phyloP scores from a whole-genome alignment of 2,797 vertebrate genomes.

The Halcyon chelicuti region DNA sequence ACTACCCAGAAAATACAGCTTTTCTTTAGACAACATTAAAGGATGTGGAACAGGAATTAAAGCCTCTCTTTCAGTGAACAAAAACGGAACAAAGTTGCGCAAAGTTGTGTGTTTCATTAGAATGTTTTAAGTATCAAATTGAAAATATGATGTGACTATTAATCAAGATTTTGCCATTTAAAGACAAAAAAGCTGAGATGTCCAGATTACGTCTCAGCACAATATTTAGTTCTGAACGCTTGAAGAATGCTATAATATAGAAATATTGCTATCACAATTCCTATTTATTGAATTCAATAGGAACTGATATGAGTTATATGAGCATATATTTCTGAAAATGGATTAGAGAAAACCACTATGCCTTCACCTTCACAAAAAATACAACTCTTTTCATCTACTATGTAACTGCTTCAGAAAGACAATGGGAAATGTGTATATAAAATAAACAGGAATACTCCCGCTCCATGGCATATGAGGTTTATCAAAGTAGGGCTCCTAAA shows the following conservation, averaged over 20 bases:
- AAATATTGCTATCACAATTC: neutral
- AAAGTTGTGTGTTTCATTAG: neutral
- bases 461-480: neutral
- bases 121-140: neutral
- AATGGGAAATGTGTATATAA: neutral
- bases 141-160: neutral
- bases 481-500: neutral
- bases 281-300: neutral
- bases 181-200: neutral
- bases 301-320: neutral
- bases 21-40: neutral
- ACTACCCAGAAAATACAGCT: slow-evolving; percentile 18
- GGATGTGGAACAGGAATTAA: neutral
- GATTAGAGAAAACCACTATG: neutral
- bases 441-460: neutral
- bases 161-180: neutral
- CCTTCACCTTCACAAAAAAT: neutral
- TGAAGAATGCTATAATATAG: neutral
- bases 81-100: neutral
- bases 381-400: neutral
- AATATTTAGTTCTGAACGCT: neutral
- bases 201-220: neutral
- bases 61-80: neutral
- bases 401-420: neutral
- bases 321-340: neutral